Evolutionary conservation across 2,888 invertebrate species (phyloP).

Genomic region (Ophioninae sp.): DNA sequence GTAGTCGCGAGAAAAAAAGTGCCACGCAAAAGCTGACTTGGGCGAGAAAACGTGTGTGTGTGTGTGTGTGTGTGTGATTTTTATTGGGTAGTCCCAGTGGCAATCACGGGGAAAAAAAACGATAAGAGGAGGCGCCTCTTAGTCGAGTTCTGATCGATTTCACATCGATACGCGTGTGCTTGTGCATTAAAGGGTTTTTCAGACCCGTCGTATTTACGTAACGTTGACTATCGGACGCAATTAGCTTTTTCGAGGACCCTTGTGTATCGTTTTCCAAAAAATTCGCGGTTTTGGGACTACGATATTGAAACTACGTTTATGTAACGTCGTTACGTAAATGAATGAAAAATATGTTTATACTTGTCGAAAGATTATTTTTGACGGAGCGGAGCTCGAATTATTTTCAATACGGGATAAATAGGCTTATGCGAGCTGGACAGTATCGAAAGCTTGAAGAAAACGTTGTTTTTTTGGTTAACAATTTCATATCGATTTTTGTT

Average conservation of each 20-base stretch:
- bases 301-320: neutral
- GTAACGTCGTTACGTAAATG: neutral
- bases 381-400: neutral
- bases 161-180: neutral
- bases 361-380: neutral
- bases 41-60: neutral
- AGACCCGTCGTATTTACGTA: neutral
- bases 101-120: neutral
- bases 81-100: slow-evolving; percentile 3
- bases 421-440: neutral
- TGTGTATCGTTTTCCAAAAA: no score
- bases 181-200: neutral
- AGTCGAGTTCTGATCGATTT: slow-evolving; percentile 24
- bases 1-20: neutral
- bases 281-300: no score
- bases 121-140: slow-evolving; percentile 41
- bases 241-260: neutral
- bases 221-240: neutral
- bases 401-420: neutral
- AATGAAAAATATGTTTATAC: neutral
- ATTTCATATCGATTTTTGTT: no score
- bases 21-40: neutral
- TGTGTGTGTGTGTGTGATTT: slow-evolving; percentile 5
- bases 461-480: no score
- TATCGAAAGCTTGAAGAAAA: no score